Evolutionary conservation across 2,888 invertebrate genomes (phyloP).

Genomic region (Abrostola triplasia): DNA sequence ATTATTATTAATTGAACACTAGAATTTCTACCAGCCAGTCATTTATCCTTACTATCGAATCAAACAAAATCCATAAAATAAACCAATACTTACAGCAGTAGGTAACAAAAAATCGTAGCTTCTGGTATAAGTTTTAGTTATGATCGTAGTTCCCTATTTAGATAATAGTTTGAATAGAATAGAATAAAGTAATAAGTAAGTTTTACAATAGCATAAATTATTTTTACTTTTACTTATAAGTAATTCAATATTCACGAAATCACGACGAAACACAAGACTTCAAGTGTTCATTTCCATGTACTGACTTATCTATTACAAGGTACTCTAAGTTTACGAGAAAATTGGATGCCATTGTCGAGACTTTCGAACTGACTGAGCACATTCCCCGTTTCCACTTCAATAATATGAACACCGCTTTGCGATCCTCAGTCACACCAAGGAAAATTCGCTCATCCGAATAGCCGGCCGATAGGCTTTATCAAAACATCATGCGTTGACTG

Average conservation of each 20-base stretch:
- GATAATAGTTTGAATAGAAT: conserved; percentile 8
- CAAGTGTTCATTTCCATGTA: conserved; percentile 39
- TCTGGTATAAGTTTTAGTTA: conserved; percentile 27
- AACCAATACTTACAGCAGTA: neutral
- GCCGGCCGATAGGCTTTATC: conserved; percentile 78
- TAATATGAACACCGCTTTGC: conserved; percentile 66
- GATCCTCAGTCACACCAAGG: conserved; percentile 62
- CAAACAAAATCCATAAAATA: no score
- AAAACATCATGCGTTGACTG: conserved; percentile 61
- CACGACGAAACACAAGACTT: conserved; percentile 21
- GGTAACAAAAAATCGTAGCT: neutral
- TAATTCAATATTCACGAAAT: conserved; percentile 9
- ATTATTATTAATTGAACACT: neutral
- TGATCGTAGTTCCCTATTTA: conserved; percentile 14
- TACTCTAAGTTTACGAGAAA: conserved; percentile 56
- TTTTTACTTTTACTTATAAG: neutral
- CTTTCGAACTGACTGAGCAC: conserved; percentile 68
- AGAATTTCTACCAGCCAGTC: conserved; percentile 1
- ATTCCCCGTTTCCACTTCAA: conserved; percentile 71
- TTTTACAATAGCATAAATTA: conserved; percentile 10
- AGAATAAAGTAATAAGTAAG: conserved; percentile 1
- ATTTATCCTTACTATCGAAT: no score
- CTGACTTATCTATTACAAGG: conserved; percentile 45
- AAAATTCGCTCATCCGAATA: conserved; percentile 74
- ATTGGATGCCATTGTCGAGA: conserved; percentile 58